These are phyloP conservation scores for Pelobates cultripes DNA, from an alignment of 2,797 vertebrate genomes.

Conservation along the genomic window DNA sequence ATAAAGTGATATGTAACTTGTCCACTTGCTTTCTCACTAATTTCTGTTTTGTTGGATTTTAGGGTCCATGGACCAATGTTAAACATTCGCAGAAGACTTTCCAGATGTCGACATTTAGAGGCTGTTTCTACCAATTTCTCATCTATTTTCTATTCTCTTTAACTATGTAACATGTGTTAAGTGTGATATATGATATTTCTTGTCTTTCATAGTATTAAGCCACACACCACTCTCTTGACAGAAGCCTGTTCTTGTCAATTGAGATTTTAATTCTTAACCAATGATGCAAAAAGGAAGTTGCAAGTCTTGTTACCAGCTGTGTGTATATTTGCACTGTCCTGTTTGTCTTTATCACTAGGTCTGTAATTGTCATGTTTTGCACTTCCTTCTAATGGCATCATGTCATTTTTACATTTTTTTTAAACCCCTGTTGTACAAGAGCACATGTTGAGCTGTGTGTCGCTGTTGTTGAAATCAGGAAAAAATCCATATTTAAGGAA, in stretches of 20 bases:
- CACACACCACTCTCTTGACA: conserved; percentile 4
- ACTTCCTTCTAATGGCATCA: not conserved
- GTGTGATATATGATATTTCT: conserved; percentile 39
- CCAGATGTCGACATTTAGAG: not conserved
- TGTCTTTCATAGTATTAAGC: conserved; percentile 19
- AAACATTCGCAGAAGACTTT: not conserved
- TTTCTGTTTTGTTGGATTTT: not conserved
- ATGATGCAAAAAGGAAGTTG: conserved; percentile 5
- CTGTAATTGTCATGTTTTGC: conserved; percentile 16
- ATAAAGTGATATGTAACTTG: no score
- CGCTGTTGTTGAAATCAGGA: not conserved
- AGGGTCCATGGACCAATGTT: conserved; percentile 28
- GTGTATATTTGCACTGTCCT: conserved; percentile 27
- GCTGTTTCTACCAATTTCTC: not conserved
- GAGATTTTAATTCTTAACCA: conserved; percentile 27
- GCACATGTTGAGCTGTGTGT: not conserved
- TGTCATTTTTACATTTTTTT: not conserved
- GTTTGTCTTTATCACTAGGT: conserved; percentile 5
- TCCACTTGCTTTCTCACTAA: not conserved
- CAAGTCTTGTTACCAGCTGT: conserved; percentile 5
- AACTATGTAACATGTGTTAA: conserved; percentile 46
- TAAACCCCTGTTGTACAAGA: conserved; percentile 1
- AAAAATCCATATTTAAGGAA: not conserved
- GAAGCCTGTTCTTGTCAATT: not conserved
- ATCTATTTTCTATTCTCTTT: conserved; percentile 13